Evolutionary conservation across 2,797 vertebrate genomes (phyloP).

Genomic region (Cynodonichthys magdalenae): DNA sequence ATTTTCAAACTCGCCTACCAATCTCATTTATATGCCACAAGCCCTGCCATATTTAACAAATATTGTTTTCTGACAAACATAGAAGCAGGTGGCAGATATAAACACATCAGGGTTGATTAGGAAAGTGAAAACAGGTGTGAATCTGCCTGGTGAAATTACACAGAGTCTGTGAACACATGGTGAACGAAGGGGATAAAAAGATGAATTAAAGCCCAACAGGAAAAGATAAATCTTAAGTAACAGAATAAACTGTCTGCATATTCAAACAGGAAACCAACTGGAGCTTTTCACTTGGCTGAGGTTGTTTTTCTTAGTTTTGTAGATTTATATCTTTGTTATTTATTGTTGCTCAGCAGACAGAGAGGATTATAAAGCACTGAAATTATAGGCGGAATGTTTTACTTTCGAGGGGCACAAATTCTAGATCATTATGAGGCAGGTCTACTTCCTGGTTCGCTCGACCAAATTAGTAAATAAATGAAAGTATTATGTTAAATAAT

Average conservation of each 20-base stretch:
- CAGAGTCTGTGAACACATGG: background rate
- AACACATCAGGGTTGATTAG: too few species aligned
- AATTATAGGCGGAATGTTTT: background rate
- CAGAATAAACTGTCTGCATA: background rate
- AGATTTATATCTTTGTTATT: background rate
- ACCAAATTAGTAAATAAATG: conserved; percentile 4
- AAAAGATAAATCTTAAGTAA: background rate
- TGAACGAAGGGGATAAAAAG: background rate
- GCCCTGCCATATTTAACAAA: too few species aligned
- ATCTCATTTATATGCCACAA: too few species aligned
- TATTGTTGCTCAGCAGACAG: background rate
- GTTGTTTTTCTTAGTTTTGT: background rate
- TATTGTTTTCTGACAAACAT: too few species aligned
- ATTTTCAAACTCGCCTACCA: too few species aligned
- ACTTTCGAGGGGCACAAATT: background rate
- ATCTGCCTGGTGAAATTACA: background rate
- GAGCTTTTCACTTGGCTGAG: background rate
- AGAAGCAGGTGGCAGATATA: too few species aligned
- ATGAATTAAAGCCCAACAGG: background rate
- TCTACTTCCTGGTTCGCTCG: conserved; percentile 1
- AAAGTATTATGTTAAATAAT: background rate
- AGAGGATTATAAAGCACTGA: background rate
- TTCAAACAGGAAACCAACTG: background rate
- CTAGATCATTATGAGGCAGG: conserved; percentile 1
- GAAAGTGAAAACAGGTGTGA: too few species aligned